phyloP scores from a whole-genome alignment of 1,140 invertebrate species.

The Ips typographus region DNA sequence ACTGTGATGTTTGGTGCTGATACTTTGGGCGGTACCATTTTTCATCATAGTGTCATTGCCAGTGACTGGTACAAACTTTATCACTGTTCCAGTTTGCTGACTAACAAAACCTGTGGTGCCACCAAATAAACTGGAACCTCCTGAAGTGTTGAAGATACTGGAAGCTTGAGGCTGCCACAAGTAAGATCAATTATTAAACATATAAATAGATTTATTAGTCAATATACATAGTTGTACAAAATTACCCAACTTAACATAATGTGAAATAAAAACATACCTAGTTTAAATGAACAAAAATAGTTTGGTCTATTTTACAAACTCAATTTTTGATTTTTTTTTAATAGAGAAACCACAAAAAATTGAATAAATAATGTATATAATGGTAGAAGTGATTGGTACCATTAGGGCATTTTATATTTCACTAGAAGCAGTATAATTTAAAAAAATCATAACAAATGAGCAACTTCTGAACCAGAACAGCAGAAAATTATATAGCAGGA shows the following conservation, averaged over 20 bases:
- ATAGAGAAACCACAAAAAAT: neutral
- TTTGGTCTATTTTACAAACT: no score
- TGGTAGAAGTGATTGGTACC: no score
- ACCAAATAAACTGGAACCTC: constrained; percentile 41
- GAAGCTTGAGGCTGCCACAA: constrained; percentile 41
- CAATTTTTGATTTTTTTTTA: neutral
- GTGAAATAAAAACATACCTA: no score
- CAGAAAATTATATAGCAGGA: no score
- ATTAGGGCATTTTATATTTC: no score
- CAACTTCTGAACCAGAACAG: no score
- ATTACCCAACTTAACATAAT: neutral
- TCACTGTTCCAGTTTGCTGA: constrained; percentile 65
- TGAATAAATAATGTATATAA: no score
- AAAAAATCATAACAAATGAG: no score
- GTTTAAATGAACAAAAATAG: no score
- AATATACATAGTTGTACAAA: neutral
- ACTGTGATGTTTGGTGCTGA: constrained; percentile 90
- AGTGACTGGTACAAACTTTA: constrained; percentile 84
- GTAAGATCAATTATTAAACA: neutral
- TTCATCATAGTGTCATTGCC: constrained; percentile 92
- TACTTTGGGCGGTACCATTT: constrained; percentile 75
- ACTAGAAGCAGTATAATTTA: no score
- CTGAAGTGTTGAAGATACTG: constrained; percentile 45
- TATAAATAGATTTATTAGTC: constrained; percentile 7
- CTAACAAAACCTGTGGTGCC: constrained; percentile 30